These are phyloP conservation scores for Andrena fulva DNA, from an alignment of 2,888 invertebrate genomes.

Conservation along the genomic window DNA sequence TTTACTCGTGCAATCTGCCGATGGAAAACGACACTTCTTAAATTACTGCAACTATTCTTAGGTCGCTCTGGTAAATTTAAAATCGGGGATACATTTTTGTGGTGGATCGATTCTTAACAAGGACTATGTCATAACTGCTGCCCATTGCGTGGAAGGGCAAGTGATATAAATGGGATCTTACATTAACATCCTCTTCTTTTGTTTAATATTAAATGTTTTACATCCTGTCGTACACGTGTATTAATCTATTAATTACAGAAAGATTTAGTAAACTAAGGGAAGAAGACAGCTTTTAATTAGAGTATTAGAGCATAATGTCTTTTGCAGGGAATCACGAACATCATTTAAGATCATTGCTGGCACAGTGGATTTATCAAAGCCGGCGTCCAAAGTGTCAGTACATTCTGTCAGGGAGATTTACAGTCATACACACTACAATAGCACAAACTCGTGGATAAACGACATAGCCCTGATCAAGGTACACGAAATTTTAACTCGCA, in stretches of 20 bases:
- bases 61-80: slow-evolving; percentile 69
- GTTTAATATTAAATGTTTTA: background rate
- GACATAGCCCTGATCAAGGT: slow-evolving; percentile 77
- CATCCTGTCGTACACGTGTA: too few species aligned
- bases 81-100: slow-evolving; percentile 65
- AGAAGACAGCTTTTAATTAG: too few species aligned
- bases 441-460: slow-evolving; percentile 62
- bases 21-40: background rate
- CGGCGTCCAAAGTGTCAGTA: slow-evolving; percentile 33
- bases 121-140: slow-evolving; percentile 73
- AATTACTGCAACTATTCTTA: slow-evolving; percentile 30
- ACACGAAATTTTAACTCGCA: slow-evolving; percentile 2
- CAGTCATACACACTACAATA: slow-evolving; percentile 67
- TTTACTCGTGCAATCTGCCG: background rate
- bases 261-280: too few species aligned
- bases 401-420: slow-evolving; percentile 55
- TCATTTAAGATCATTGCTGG: slow-evolving; percentile 49
- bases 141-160: slow-evolving; percentile 69
- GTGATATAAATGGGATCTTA: background rate
- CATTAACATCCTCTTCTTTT: background rate
- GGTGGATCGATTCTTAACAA: slow-evolving; percentile 72
- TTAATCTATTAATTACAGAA: too few species aligned
- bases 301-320: background rate
- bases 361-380: slow-evolving; percentile 55
- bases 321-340: slow-evolving; percentile 38